These are phyloP conservation scores for Xiphophorus maculatus DNA, from an alignment of 2,113 vertebrate genomes.

Conservation along the genomic window DNA sequence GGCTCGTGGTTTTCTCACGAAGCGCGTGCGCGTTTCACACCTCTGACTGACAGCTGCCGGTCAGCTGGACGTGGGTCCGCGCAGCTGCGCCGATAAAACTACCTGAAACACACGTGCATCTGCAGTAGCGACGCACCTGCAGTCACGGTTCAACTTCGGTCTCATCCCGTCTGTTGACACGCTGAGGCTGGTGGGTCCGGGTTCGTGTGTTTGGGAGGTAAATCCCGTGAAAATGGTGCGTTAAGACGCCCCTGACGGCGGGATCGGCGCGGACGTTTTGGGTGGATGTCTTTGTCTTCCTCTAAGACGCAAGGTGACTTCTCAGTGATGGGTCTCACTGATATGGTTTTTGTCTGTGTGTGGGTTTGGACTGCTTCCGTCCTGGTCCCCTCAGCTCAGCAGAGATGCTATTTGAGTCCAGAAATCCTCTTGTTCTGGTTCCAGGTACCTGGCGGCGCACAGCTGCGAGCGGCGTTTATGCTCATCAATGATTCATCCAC, in stretches of 20 bases:
- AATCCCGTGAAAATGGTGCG: background rate
- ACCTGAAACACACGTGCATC: background rate
- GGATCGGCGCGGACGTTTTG: background rate
- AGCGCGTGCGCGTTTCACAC: background rate
- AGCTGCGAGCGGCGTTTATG: background rate
- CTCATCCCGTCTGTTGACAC: slow-evolving; percentile 7
- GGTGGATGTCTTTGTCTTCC: slow-evolving; percentile 19
- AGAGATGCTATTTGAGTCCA: slow-evolving; percentile 3
- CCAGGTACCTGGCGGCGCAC: slow-evolving; percentile 4
- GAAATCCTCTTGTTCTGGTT: slow-evolving; percentile 18
- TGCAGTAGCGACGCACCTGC: background rate
- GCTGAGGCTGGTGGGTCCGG: background rate
- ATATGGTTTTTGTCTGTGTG: background rate
- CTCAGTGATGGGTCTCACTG: background rate
- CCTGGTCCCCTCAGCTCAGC: background rate
- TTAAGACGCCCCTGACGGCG: no score
- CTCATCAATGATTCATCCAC: slow-evolving; percentile 2
- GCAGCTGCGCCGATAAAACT: background rate
- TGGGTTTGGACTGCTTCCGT: background rate
- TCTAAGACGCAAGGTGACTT: background rate
- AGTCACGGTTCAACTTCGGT: slow-evolving; percentile 17
- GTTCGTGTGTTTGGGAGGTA: background rate
- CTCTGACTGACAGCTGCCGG: slow-evolving; percentile 40
- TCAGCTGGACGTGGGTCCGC: slow-evolving; percentile 1
- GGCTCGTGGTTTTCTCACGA: background rate